Percentiles rank a stretch among this genome's conserved stretches.
phyloP scores from a whole-genome alignment of 2,797 vertebrate genomes.

The Mionectes olivaceus region DNA sequence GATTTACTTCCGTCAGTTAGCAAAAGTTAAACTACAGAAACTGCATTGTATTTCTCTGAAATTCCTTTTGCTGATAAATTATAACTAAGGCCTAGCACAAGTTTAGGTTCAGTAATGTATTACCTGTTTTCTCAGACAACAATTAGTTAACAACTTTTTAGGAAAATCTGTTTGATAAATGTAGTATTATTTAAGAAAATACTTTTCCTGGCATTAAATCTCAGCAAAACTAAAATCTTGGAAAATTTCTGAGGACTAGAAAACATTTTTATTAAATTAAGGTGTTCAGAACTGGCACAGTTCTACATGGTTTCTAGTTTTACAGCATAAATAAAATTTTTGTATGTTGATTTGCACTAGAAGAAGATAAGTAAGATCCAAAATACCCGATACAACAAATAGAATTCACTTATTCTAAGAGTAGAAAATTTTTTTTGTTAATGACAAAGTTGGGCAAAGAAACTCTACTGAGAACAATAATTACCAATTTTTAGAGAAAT shows the following conservation, averaged over 20 bases:
- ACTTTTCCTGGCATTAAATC: background rate
- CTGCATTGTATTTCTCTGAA: background rate
- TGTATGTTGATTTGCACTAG: background rate
- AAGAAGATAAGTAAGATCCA: background rate
- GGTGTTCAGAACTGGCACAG: background rate
- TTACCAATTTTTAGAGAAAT: background rate
- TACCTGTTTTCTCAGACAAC: background rate
- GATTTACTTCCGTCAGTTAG: slow-evolving; percentile 19
- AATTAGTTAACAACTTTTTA: background rate
- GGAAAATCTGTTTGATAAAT: background rate
- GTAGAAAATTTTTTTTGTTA: background rate
- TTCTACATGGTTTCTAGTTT: background rate
- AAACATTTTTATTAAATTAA: background rate
- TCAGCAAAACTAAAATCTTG: background rate
- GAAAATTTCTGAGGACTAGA: background rate
- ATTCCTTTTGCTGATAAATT: background rate
- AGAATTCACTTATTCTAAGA: background rate
- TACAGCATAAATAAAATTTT: background rate
- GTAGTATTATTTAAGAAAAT: background rate
- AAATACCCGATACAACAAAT: background rate
- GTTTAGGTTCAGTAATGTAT: background rate
- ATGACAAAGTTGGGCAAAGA: background rate
- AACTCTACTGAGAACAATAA: background rate
- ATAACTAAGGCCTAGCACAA: background rate
- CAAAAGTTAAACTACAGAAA: background rate